phyloP scores from a whole-genome alignment of 2,113 vertebrate genomes.

The Dromaius novaehollandiae region DNA sequence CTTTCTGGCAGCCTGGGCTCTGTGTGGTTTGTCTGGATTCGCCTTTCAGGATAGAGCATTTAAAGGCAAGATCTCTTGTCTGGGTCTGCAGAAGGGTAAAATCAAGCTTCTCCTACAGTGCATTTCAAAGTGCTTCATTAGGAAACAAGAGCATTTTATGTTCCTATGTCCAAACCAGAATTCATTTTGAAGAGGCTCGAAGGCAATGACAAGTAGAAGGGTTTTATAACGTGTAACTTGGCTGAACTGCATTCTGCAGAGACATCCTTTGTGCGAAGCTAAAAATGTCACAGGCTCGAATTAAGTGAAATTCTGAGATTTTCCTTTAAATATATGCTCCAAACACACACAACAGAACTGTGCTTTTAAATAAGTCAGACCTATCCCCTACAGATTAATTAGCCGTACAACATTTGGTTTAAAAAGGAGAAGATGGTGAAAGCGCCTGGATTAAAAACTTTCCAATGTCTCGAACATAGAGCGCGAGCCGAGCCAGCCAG shows the following conservation, averaged over 20 bases:
- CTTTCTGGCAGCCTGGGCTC: constrained; percentile 35
- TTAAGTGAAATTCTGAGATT: constrained; percentile 50
- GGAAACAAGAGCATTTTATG: constrained; percentile 57
- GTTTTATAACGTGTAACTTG: constrained; percentile 34
- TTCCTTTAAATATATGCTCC: constrained; percentile 35
- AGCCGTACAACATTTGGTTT: constrained; percentile 37
- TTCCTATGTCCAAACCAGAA: constrained; percentile 56
- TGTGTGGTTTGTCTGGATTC: constrained; percentile 36
- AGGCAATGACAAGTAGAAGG: constrained; percentile 62
- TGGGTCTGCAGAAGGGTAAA: constrained; percentile 52
- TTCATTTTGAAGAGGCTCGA: constrained; percentile 50
- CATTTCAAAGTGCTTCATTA: constrained; percentile 52
- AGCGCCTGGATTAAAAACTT: constrained; percentile 21
- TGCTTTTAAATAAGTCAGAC: constrained; percentile 50
- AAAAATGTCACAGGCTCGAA: constrained; percentile 53
- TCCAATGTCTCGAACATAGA: background rate
- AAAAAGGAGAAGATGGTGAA: constrained; percentile 43
- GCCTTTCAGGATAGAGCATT: constrained; percentile 34
- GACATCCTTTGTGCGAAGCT: constrained; percentile 54
- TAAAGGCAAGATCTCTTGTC: constrained; percentile 58
- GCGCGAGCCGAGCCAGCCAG: background rate
- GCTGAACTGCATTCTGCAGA: constrained; percentile 43
- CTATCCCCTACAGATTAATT: constrained; percentile 66
- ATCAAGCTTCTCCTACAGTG: constrained; percentile 37
- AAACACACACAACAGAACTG: constrained; percentile 29